Evolutionary conservation across 2,797 vertebrate genomes (phyloP).

Genomic region (Streptopelia turtur): DNA sequence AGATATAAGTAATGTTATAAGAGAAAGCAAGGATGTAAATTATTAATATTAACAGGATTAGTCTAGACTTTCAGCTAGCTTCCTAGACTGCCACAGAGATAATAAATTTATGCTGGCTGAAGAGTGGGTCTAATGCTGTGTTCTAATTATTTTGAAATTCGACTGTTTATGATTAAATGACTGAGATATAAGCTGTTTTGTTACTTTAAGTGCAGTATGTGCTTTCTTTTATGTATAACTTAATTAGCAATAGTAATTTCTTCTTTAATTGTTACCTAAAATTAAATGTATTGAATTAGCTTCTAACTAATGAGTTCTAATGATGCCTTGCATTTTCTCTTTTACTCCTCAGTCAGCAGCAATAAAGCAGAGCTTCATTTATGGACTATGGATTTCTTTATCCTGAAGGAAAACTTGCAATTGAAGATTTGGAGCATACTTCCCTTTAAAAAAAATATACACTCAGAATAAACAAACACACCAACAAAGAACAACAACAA

Average conservation of each 20-base stretch:
- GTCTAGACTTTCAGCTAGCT: not conserved
- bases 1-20: not conserved
- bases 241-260: not conserved
- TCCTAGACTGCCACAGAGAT: not conserved
- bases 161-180: not conserved
- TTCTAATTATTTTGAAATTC: not conserved
- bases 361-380: not conserved
- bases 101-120: not conserved
- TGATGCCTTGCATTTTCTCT: not conserved
- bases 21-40: not conserved
- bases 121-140: not conserved
- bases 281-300: not conserved
- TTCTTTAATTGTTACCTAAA: not conserved
- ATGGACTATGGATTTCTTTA: not conserved
- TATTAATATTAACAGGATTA: constrained; percentile 8
- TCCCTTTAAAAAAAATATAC: not conserved
- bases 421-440: not conserved
- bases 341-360: not conserved
- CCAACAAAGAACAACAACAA: too few species aligned
- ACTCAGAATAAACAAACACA: rapidly evolving
- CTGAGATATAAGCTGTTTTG: not conserved
- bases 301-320: not conserved
- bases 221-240: not conserved
- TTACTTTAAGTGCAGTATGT: not conserved
- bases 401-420: not conserved